Evolutionary conservation across 2,797 vertebrate genomes (phyloP).

Genomic region (Pseudocheirus occidentalis): DNA sequence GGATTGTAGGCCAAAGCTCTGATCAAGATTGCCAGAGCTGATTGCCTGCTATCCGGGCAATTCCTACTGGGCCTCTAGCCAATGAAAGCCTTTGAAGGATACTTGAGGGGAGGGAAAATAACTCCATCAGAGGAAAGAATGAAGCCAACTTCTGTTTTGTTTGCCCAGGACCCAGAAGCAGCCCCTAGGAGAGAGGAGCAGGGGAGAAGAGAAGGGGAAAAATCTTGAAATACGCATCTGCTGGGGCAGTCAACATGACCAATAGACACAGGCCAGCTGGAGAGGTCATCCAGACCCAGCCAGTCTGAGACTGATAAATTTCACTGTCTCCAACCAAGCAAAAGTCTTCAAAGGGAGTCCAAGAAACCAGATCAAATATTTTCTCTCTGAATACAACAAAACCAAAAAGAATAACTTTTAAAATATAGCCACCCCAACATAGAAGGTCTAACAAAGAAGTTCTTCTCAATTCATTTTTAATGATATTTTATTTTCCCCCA

Average conservation of each 20-base stretch:
- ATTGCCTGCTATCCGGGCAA: background rate
- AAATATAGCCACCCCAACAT: background rate
- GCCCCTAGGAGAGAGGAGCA: background rate
- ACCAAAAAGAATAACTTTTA: background rate
- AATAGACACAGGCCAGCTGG: background rate
- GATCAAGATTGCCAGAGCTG: constrained; percentile 1
- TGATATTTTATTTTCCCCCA: background rate
- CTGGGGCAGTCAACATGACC: background rate
- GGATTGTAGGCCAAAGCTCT: background rate
- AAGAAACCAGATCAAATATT: background rate
- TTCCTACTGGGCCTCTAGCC: background rate
- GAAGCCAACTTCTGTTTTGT: background rate
- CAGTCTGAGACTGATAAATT: background rate
- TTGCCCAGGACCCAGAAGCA: background rate
- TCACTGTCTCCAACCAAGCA: background rate
- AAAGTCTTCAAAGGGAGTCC: background rate
- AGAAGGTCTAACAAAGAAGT: background rate
- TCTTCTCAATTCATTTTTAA: background rate
- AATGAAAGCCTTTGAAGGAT: background rate
- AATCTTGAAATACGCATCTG: background rate
- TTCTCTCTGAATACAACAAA: background rate
- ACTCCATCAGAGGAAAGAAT: background rate
- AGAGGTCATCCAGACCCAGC: background rate
- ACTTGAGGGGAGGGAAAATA: background rate
- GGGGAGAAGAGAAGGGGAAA: background rate